phyloP scores from a whole-genome alignment of 64 coral and sea anemone genomes.

The Trachythela sp. region DNA sequence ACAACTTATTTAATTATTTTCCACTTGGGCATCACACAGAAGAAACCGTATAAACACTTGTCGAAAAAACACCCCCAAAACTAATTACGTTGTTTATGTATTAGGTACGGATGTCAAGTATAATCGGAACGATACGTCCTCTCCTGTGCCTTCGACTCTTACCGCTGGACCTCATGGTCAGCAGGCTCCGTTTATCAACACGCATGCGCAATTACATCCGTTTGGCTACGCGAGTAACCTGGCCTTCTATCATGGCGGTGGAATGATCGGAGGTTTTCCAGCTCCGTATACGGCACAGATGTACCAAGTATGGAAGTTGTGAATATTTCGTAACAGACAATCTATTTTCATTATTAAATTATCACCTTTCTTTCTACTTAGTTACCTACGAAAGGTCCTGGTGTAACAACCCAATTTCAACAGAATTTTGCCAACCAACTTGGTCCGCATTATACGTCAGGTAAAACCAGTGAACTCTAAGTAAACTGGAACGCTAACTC shows the following conservation, averaged over 20 bases:
- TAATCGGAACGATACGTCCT: neutral
- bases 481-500: no score
- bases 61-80: neutral
- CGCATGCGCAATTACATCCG: constrained; percentile 16
- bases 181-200: constrained; percentile 27
- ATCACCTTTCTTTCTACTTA: neutral
- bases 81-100: neutral
- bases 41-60: no score
- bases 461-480: neutral
- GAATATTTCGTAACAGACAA: neutral
- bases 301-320: neutral
- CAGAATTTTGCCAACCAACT: constrained; percentile 16
- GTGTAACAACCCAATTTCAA: constrained; percentile 8
- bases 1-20: no score
- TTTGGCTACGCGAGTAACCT: constrained; percentile 9
- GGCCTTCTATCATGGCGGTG: neutral
- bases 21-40: no score
- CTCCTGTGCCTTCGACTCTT: neutral
- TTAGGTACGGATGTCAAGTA: constrained; percentile 2
- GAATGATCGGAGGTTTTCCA: neutral
- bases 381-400: neutral
- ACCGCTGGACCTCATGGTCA: neutral
- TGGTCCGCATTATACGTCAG: constrained; percentile 10
- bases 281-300: neutral
- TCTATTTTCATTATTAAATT: neutral